Base-by-base conservation (phyloP, 2,797 vertebrate genomes). In the Hafferia zeledoni region DNA sequence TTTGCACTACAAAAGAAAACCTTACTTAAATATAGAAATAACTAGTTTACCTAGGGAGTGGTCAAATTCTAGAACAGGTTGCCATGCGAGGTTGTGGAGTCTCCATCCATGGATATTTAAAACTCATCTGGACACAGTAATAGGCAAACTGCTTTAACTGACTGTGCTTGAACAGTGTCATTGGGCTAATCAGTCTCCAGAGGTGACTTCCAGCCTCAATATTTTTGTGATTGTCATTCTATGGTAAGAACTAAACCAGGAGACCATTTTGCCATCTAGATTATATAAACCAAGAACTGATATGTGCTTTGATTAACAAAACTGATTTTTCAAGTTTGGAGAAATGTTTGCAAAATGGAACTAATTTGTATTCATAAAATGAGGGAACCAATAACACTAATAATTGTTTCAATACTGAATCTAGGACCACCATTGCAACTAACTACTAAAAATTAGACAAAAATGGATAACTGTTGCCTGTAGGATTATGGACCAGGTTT, bases 401-500 rank as follows among this genome's bases (percentile, higher is more conserved):
- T 80, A 74, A 57, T 1, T 0, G 12, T 75, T 77, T 91, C 56
- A 60, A 28, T 76, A 77, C 31, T 56, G 47, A 93, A 87, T 60
- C 49, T 64, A 37, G 28, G 52, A 43, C 8, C 41, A 78, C 16
- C 24, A 78, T n/a, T 78, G 28, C 30, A 71, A 49, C 11, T 83
- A 60, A 52, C 41, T 39, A 61, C 35, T 39, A 71, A 94, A 87
- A 64, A 74, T 49, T 28, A 89, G 33, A 46, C 15, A 60, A 25
- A 95, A 86, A 39, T 39, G 17, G 31, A 3, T 64, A 91, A 27
- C 39, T 84, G 37, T 83, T 82, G 64, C 49, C 41, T 50, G 17
- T 24, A 61, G 47, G 37, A 84, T 64, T 57, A 20, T 30, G 28
- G 81, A 64, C 28, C 50, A 78, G n/a, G 72, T 94, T 93, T 94